Base-by-base conservation (phyloP, 2,113 vertebrate genomes). In the Speoplatyrhinus poulsoni region DNA sequence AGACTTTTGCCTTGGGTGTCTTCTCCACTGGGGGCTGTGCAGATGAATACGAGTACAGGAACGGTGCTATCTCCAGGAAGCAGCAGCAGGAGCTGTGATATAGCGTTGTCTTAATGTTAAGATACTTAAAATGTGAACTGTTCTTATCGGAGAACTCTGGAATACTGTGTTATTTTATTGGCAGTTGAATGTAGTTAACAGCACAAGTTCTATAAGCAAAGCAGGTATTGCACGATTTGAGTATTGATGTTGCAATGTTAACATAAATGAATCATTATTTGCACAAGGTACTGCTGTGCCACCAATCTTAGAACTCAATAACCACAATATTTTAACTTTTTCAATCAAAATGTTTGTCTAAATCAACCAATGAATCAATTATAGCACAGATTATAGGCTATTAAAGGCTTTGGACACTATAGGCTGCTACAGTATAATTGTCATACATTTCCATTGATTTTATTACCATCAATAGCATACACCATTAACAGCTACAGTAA, bases 181-280 rank as follows among this genome's bases (percentile, higher is more conserved):
- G 0, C 46, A 80, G 69, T 75, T 79, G 54, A 63, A 75, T 48
- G 50, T 63, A 66, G 26, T 60, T 49, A 4, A 32, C n/a, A 74
- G 47, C 41, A 75, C 55, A 83, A 64, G 10, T 15, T 49, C 15
- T 12, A 41, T 46, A 55, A 11, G 57, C 57, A 71, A 60, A 47
- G 17, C 26, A 55, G 5, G 26, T 15, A 12, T 10, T 70, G 71
- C 49, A 70, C 1, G 61, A 63, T 50, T 12, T 61, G 50, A 15
- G 50, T 53, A n/a, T 26, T 26, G 26, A 26, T 26, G 26, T 26
- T 26, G 2, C 26, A 26, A 26, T 26, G 26, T 26, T 3, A 26
- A 26, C 26, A 26, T 26, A 26, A 41, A 41, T 6, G 0, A 41
- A 41, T 41, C 1, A 41, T 6, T 41, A 41, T 41, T 41, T 41